A percentile compares a stretch with the other conserved stretches of the same genome.
These are phyloP conservation scores for Sitophilus oryzae DNA, from an alignment of 1,140 invertebrate genomes.

Conservation along the genomic window DNA sequence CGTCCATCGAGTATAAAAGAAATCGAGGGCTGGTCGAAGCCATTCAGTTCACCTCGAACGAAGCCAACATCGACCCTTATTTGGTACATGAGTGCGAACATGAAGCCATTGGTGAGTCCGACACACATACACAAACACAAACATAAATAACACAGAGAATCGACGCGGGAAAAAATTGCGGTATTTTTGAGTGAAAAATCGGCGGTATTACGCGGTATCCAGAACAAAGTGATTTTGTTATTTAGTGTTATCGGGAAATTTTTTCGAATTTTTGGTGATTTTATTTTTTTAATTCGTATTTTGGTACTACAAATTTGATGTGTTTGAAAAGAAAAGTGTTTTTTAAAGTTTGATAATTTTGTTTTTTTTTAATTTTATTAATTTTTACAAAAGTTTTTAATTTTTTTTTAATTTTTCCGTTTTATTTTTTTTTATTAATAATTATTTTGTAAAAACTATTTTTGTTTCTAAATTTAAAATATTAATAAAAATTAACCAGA, in stretches of 20 bases:
- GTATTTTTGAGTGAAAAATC: too few species aligned
- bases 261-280: constrained; percentile 14
- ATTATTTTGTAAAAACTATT: too few species aligned
- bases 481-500: too few species aligned
- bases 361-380: too few species aligned
- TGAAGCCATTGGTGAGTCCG: constrained; percentile 53
- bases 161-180: too few species aligned
- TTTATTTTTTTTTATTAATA: too few species aligned
- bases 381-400: too few species aligned
- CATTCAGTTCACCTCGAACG: constrained; percentile 66
- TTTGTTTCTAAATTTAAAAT: too few species aligned
- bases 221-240: too few species aligned
- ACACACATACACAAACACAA: neutral
- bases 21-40: constrained; percentile 54
- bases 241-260: too few species aligned
- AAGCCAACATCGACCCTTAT: constrained; percentile 42
- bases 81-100: constrained; percentile 49
- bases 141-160: neutral
- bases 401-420: too few species aligned
- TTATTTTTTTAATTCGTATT: neutral
- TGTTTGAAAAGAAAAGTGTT: neutral
- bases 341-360: neutral
- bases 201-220: too few species aligned
- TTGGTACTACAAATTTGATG: neutral
- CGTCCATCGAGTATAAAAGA: constrained; percentile 54